phyloP scores from a whole-genome alignment of 2,888 invertebrate genomes.

The Antheraea assamensis region DNA sequence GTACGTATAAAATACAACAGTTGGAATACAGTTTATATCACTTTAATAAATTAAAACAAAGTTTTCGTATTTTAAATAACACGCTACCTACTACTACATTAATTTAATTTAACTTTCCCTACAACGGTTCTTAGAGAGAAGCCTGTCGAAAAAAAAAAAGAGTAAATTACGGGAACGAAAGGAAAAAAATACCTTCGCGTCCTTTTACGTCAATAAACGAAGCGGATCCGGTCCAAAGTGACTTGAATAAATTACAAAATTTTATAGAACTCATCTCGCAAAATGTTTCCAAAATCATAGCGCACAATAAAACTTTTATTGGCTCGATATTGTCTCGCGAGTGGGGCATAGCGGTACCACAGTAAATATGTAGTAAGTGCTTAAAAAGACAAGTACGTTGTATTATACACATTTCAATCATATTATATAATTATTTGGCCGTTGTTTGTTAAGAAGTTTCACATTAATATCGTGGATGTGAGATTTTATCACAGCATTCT shows the following conservation, averaged over 20 bases:
- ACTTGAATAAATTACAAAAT: slow-evolving; percentile 55
- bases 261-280: slow-evolving; percentile 74
- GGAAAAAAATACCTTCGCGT: slow-evolving; percentile 42
- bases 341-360: slow-evolving; percentile 7
- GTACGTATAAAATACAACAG: slow-evolving; percentile 26
- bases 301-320: slow-evolving; percentile 76
- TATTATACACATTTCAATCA: not conserved
- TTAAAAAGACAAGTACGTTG: not conserved
- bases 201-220: slow-evolving; percentile 50
- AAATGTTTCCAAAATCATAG: slow-evolving; percentile 76
- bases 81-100: slow-evolving; percentile 24
- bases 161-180: slow-evolving; percentile 30
- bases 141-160: slow-evolving; percentile 32
- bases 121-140: slow-evolving; percentile 26
- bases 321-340: slow-evolving; percentile 60
- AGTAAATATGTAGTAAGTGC: not conserved
- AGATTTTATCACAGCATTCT: no score
- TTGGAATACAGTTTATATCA: slow-evolving; percentile 31
- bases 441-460: no score
- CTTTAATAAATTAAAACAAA: slow-evolving; percentile 27
- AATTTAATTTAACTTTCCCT: slow-evolving; percentile 30
- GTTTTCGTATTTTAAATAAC: slow-evolving; percentile 26
- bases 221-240: slow-evolving; percentile 27
- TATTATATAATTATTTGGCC: no score
- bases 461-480: no score